Evolutionary conservation across 2,888 invertebrate species (phyloP), one percentile per base, ranked within the genome.

Genomic region (Standfussiana lucernea): DNA sequence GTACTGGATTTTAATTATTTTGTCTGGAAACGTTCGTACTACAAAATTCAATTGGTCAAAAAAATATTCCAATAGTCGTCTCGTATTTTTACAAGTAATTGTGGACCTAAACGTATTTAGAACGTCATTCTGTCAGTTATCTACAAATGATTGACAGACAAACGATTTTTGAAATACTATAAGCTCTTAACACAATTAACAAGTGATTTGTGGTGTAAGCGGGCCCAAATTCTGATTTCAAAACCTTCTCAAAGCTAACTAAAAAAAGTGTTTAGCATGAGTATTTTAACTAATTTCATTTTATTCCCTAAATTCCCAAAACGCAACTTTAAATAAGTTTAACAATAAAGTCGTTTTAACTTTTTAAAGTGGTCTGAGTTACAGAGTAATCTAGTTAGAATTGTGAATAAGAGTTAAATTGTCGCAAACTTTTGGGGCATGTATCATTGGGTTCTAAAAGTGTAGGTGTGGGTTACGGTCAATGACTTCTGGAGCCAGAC

Each of bases 361-460:
- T 83, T 83, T 83, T 83, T 70, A 53, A 83, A 83, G 81, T 75
- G 83, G 50, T 74, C 53, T 47, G 61, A 72, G 74, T 77, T 80
- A 73, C 69, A 42, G 37, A 77, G 68, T 71, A 80, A 83, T 84
- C 32, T 78, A 70, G 81, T 83, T 80, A 71, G 28, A 53, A 74
- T 80, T 72, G 64, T 83, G 71, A 80, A 72, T 77, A 37, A 53
- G 53, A 81, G 64, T 78, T 81, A 81, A 77, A 83, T 70, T 75
- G 62, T 64, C 21, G n/a, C 6, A 37, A 84, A 84, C 78, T 75
- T 84, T 84, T 62, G 66, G 81, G 53, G 6, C 72, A 77, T 78
- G 45, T 82, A 65, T 66, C 72, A 72, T 77, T 62, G 45, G 69
- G 65, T 42, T 77, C 61, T 35, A 40, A 72, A 64, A 42, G 37